Evolutionary conservation across 2,113 vertebrate genomes (phyloP).

Genomic region (Elephantulus edwardii): DNA sequence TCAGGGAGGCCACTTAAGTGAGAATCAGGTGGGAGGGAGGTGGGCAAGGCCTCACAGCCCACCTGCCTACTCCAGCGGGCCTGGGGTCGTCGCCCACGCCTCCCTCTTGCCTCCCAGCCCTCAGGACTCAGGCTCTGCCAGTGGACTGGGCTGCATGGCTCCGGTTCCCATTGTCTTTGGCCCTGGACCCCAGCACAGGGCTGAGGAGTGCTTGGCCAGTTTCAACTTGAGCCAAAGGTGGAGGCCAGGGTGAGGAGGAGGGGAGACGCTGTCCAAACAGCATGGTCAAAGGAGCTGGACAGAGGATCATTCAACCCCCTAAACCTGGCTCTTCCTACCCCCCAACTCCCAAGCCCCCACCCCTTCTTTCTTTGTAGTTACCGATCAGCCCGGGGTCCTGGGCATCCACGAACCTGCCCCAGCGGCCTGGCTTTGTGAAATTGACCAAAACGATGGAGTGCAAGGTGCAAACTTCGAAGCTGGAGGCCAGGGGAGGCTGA

Average conservation of each 20-base stretch:
- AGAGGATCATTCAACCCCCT: background rate
- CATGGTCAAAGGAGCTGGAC: background rate
- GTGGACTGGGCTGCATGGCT: background rate
- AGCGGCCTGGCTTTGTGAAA: conserved; percentile 63
- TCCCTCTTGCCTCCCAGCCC: background rate
- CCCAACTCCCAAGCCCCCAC: background rate
- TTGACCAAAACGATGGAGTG: conserved; percentile 30
- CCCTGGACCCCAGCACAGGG: conserved; percentile 34
- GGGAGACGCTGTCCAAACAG: background rate
- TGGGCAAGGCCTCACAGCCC: background rate
- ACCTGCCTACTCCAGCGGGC: background rate
- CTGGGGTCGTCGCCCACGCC: conserved; percentile 29
- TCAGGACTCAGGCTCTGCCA: conserved; percentile 15
- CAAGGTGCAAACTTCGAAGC: conserved; percentile 65
- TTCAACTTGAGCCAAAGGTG: conserved; percentile 61
- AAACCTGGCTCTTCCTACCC: background rate
- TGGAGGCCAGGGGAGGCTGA: conserved; percentile 19
- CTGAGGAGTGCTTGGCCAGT: conserved; percentile 31
- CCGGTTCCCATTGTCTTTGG: conserved; percentile 38
- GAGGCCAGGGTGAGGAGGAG: background rate
- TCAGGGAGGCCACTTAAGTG: background rate
- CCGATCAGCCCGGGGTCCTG: conserved; percentile 61
- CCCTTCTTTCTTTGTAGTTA: conserved; percentile 73
- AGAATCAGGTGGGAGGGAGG: background rate
- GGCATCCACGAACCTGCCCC: conserved; percentile 58